These are phyloP conservation scores for Plectrocnemia conspersa DNA, from an alignment of 1,140 invertebrate genomes.

Conservation along the genomic window DNA sequence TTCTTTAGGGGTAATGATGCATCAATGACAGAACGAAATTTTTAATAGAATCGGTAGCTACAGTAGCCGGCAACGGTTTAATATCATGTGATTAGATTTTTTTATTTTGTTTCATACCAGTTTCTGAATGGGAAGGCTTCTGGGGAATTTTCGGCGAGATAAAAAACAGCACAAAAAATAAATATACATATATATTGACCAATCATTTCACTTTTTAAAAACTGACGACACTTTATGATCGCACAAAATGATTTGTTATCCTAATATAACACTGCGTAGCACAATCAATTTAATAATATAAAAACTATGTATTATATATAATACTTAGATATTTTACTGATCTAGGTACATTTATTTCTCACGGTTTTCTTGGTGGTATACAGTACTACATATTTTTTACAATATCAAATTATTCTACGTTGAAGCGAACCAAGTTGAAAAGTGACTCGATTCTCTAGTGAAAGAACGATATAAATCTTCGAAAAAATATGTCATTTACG, in stretches of 20 bases:
- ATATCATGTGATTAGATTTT: conserved; percentile 34
- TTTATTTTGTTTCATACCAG: conserved; percentile 29
- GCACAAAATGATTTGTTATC: too few relatives aligned
- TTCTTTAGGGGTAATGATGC: conserved; percentile 33
- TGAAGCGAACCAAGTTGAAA: conserved; percentile 11
- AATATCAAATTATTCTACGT: conserved; percentile 29
- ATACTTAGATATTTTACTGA: too few relatives aligned
- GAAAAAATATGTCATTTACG: too few relatives aligned
- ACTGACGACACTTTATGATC: too few relatives aligned
- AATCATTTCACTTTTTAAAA: conserved; percentile 2
- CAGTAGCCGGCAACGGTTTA: conserved; percentile 33
- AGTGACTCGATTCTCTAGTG: too few relatives aligned
- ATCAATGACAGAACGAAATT: conserved; percentile 36
- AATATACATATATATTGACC: too few relatives aligned
- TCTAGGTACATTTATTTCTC: conserved; percentile 26
- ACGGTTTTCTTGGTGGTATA: conserved; percentile 32
- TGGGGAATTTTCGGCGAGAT: conserved; percentile 11
- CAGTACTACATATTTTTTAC: conserved; percentile 28
- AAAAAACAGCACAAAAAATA: too few relatives aligned
- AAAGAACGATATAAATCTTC: too few relatives aligned
- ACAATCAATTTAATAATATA: too few relatives aligned
- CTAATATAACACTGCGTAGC: too few relatives aligned
- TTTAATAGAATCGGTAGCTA: conserved; percentile 36
- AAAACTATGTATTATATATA: too few relatives aligned
- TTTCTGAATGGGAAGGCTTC: conserved; percentile 31